phyloP scores from a whole-genome alignment of 2,888 invertebrate genomes.

The Tetropium fuscum region DNA sequence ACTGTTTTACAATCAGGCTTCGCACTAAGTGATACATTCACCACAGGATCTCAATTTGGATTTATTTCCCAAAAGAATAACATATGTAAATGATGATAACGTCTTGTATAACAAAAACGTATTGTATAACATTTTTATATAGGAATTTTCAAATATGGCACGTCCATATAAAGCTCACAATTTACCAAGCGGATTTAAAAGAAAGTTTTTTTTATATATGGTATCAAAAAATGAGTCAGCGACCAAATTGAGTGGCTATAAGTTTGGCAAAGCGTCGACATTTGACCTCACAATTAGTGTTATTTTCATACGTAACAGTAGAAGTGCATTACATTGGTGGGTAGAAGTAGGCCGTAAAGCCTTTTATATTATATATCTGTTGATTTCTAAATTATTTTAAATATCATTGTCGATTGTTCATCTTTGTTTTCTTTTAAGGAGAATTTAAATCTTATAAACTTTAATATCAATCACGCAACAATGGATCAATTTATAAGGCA shows the following conservation, averaged over 20 bases:
- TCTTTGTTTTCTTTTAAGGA: no score
- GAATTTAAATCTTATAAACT: no score
- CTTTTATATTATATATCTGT: slow-evolving; percentile 7
- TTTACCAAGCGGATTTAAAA: slow-evolving; percentile 37
- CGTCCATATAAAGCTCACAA: no score
- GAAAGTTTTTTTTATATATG: slow-evolving; percentile 42
- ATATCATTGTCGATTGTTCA: neutral
- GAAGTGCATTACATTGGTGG: slow-evolving; percentile 22
- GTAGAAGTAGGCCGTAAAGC: slow-evolving; percentile 11
- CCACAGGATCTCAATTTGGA: no score
- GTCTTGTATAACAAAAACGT: no score
- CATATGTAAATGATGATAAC: no score
- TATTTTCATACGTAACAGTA: slow-evolving; percentile 32
- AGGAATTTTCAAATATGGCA: slow-evolving; percentile 34
- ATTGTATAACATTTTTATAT: no score
- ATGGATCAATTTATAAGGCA: no score
- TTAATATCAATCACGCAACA: no score
- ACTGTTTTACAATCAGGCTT: no score
- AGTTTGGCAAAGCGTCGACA: slow-evolving; percentile 41
- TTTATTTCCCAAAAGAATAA: no score
- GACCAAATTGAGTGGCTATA: slow-evolving; percentile 42
- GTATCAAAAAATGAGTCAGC: slow-evolving; percentile 38
- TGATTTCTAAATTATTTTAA: slow-evolving; percentile 16
- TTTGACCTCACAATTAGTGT: slow-evolving; percentile 46
- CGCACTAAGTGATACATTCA: no score